Evolutionary conservation across 2,797 vertebrate species (phyloP).

Genomic region (Cetoscarus ocellatus): DNA sequence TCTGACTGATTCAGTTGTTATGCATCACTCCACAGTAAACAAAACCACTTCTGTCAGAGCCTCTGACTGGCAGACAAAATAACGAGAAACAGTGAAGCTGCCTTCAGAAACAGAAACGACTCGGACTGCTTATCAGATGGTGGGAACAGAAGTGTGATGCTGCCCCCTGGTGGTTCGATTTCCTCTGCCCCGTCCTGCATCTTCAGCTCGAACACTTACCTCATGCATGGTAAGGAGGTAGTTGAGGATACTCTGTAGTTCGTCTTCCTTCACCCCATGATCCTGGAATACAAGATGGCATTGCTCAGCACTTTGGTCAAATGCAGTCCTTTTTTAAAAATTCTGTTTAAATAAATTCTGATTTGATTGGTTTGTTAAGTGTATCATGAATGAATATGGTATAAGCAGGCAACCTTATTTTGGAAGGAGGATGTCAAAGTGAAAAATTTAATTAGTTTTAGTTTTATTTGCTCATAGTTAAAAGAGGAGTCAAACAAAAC

Average conservation of each 20-base stretch:
- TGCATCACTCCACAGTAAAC: slow-evolving; percentile 65
- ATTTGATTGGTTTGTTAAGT: not conserved
- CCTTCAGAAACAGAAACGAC: slow-evolving; percentile 17
- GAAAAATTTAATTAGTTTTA: too few relatives aligned
- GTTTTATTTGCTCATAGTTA: too few relatives aligned
- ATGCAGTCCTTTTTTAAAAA: too few relatives aligned
- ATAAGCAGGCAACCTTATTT: too few relatives aligned
- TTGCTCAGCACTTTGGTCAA: not conserved
- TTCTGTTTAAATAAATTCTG: too few relatives aligned
- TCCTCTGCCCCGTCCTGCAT: not conserved
- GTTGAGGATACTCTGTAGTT: slow-evolving; percentile 97
- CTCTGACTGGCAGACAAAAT: slow-evolving; percentile 56
- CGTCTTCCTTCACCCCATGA: slow-evolving; percentile 96
- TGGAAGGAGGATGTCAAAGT: too few relatives aligned
- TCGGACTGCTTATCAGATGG: slow-evolving; percentile 19
- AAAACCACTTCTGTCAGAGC: slow-evolving; percentile 58
- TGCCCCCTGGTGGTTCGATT: slow-evolving; percentile 73
- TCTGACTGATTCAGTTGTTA: slow-evolving; percentile 59
- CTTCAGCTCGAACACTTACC: slow-evolving; percentile 79
- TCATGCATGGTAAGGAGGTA: slow-evolving; percentile 98
- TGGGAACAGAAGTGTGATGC: slow-evolving; percentile 32
- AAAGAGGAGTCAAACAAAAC: too few relatives aligned
- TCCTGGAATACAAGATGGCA: slow-evolving; percentile 80
- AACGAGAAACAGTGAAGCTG: slow-evolving; percentile 53
- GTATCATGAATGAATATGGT: too few relatives aligned